Evolutionary conservation across 2,888 invertebrate genomes (phyloP).

Genomic region (Apomyelois bistriatella): DNA sequence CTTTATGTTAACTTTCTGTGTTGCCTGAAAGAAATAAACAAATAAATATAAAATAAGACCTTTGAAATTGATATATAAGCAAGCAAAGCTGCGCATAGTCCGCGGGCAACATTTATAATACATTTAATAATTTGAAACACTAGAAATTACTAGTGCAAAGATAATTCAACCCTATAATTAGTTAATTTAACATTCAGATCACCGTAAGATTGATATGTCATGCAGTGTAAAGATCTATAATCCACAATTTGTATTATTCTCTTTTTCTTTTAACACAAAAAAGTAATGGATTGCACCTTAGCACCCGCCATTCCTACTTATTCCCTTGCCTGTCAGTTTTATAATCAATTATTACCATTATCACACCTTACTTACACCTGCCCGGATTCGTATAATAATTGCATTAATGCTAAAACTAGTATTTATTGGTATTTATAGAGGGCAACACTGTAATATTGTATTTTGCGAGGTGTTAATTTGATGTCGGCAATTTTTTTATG

Average conservation of each 20-base stretch:
- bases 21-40: too few relatives aligned
- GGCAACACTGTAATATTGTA: conserved; percentile 4
- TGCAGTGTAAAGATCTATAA: neutral
- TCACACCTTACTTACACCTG: conserved; percentile 9
- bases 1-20: too few relatives aligned
- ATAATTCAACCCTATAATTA: neutral
- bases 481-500: neutral
- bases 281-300: conserved; percentile 2
- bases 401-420: conserved; percentile 8
- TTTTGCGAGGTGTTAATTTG: conserved; percentile 3
- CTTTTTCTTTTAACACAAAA: neutral
- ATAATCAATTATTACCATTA: conserved; percentile 13
- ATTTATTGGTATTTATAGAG: conserved; percentile 8
- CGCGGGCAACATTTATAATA: too few relatives aligned
- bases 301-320: conserved; percentile 1
- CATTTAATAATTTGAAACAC: too few relatives aligned
- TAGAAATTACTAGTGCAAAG: too few relatives aligned
- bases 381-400: conserved; percentile 1
- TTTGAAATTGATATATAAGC: too few relatives aligned
- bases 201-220: conserved; percentile 4
- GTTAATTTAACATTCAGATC: neutral
- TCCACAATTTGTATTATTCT: conserved; percentile 8
- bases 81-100: too few relatives aligned
- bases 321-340: neutral
- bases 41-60: too few relatives aligned